Percentiles rank a stretch among this genome's conserved stretches.
These are phyloP conservation scores for Huso huso DNA, from an alignment of 2,797 vertebrate genomes.

Conservation along the genomic window DNA sequence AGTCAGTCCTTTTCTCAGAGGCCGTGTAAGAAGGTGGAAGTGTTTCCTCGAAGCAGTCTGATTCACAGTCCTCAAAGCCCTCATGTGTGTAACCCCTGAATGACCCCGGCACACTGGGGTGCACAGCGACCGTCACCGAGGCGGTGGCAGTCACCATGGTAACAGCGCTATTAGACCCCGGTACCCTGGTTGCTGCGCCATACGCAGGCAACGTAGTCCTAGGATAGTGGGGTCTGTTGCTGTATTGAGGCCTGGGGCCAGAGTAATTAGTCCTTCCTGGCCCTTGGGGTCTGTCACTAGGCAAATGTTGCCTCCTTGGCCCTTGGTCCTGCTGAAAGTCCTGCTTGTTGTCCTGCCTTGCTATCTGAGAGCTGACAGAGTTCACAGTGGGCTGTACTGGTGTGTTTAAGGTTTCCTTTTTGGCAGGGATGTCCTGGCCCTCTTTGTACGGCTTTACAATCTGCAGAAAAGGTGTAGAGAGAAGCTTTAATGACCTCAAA, in stretches of 20 bases:
- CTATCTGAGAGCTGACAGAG: slow-evolving; percentile 48
- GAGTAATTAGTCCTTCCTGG: slow-evolving; percentile 62
- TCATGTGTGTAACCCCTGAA: slow-evolving; percentile 74
- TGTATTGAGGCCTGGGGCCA: slow-evolving; percentile 48
- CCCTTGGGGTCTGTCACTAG: slow-evolving; percentile 50
- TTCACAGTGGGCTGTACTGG: slow-evolving; percentile 37
- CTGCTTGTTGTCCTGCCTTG: slow-evolving; percentile 44
- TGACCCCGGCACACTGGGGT: slow-evolving; percentile 76
- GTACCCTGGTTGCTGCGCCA: slow-evolving; percentile 43
- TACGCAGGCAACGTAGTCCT: slow-evolving; percentile 63
- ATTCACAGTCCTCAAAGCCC: slow-evolving; percentile 63
- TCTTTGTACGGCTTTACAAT: slow-evolving; percentile 84
- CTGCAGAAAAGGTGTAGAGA: slow-evolving; percentile 42
- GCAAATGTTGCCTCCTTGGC: slow-evolving; percentile 46
- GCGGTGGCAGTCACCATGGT: slow-evolving; percentile 85
- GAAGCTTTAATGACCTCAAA: slow-evolving; percentile 1
- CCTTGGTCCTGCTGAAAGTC: slow-evolving; percentile 33
- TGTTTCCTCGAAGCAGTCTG: slow-evolving; percentile 62
- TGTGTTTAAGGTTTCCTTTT: slow-evolving; percentile 47
- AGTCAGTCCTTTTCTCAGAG: slow-evolving; percentile 16
- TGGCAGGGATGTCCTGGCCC: slow-evolving; percentile 41
- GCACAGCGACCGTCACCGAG: slow-evolving; percentile 86
- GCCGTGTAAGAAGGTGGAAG: slow-evolving; percentile 43
- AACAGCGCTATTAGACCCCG: slow-evolving; percentile 57
- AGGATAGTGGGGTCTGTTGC: slow-evolving; percentile 58